Percentiles rank a stretch among this genome's conserved stretches.
Evolutionary conservation across 2,113 vertebrate genomes (phyloP).

Genomic region (Gopherus evgoodei): DNA sequence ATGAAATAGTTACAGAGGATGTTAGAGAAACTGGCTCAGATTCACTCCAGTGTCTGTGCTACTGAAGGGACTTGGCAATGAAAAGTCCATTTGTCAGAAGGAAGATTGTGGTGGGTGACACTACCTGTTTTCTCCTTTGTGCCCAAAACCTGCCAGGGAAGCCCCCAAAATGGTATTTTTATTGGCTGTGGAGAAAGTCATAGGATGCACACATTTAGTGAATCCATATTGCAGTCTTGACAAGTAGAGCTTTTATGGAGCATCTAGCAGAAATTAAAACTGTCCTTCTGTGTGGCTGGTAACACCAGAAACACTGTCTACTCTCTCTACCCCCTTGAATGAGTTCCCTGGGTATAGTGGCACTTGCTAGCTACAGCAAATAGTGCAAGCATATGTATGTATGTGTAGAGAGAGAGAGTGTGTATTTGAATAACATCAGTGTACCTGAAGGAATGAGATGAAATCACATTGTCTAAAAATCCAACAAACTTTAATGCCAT

Average conservation of each 20-base stretch:
- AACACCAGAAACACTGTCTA: background rate
- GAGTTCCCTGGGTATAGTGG: slow-evolving; percentile 31
- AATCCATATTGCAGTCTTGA: background rate
- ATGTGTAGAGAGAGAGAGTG: background rate
- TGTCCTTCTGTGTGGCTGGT: background rate
- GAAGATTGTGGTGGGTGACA: background rate
- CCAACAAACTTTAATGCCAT: background rate
- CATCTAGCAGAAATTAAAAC: background rate
- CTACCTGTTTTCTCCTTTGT: background rate
- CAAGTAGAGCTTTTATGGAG: slow-evolving; percentile 16
- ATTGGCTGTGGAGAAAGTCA: background rate
- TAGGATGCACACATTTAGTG: background rate
- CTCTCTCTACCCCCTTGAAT: background rate
- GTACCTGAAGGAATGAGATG: background rate
- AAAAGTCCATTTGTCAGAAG: background rate
- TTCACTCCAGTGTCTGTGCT: background rate
- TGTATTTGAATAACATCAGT: background rate
- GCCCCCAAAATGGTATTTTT: background rate
- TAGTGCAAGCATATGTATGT: background rate
- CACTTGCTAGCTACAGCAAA: background rate
- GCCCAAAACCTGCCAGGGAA: background rate
- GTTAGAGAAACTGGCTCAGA: background rate
- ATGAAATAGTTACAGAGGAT: background rate
- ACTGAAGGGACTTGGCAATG: background rate
- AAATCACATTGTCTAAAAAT: background rate